Evolutionary conservation across 2,888 invertebrate species (phyloP).

Genomic region (Oxyteleia sp.): DNA sequence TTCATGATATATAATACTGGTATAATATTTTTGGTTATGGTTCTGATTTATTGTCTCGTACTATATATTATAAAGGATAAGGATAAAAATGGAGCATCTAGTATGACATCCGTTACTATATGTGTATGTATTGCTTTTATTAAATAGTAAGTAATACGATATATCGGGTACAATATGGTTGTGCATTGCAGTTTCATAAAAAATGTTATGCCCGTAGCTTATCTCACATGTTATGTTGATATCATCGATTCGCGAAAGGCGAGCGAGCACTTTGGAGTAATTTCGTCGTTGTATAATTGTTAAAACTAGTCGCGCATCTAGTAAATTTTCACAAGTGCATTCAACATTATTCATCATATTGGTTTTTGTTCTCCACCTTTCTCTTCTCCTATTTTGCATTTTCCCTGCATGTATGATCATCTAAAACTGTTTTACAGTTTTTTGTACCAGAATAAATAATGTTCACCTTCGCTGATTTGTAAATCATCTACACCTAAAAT

Average conservation of each 20-base stretch:
- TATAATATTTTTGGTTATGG: no score
- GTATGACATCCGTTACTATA: no score
- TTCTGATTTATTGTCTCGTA: no score
- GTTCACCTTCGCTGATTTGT: conserved; percentile 95
- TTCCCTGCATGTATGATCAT: conserved; percentile 28
- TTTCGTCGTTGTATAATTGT: conserved; percentile 56
- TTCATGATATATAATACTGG: no score
- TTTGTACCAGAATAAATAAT: conserved; percentile 97
- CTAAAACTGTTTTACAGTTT: conserved; percentile 89
- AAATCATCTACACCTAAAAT: conserved; percentile 95
- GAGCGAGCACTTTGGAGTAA: conserved; percentile 64
- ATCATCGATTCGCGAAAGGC: conserved; percentile 74
- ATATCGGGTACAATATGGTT: conserved; percentile 85
- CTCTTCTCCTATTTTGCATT: conserved; percentile 38
- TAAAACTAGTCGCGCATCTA: conserved; percentile 67
- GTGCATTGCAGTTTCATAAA: conserved; percentile 87
- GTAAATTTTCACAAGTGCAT: conserved; percentile 63
- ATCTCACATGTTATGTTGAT: conserved; percentile 75
- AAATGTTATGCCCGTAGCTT: conserved; percentile 84
- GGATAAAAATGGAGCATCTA: no score
- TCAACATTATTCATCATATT: conserved; percentile 40
- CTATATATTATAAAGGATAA: no score
- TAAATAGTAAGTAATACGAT: conserved; percentile 82
- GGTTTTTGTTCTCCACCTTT: conserved; percentile 50
- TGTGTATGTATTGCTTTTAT: conserved; percentile 82